Percentiles rank a stretch among this genome's conserved stretches.
phyloP scores from a whole-genome alignment of 2,888 invertebrate genomes.

The Caenorhabditis plicata region DNA sequence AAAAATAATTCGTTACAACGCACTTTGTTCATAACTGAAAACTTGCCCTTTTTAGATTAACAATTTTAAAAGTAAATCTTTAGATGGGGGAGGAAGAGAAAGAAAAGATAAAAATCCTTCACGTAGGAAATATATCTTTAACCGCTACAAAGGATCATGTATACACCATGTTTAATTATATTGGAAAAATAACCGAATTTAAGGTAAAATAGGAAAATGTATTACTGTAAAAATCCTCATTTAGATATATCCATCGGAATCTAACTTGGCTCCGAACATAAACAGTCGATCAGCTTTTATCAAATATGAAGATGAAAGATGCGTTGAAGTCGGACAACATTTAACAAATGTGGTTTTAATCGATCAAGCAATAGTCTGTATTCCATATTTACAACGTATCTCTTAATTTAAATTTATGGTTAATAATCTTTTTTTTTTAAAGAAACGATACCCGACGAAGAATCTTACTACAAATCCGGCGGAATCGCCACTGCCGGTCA shows the following conservation, averaged over 20 bases:
- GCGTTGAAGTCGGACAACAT: slow-evolving; percentile 93
- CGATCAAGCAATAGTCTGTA: slow-evolving; percentile 91
- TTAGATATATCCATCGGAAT: slow-evolving; percentile 62
- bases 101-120: slow-evolving; percentile 50
- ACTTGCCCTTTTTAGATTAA: not conserved
- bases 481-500: slow-evolving; percentile 74
- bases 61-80: not conserved
- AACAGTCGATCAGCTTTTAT: slow-evolving; percentile 83
- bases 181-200: slow-evolving; percentile 62
- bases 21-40: not conserved
- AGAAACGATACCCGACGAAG: slow-evolving; percentile 79
- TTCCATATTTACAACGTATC: slow-evolving; percentile 74
- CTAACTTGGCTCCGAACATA: slow-evolving; percentile 43
- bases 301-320: slow-evolving; percentile 84
- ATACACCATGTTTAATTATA: slow-evolving; percentile 58
- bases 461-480: slow-evolving; percentile 86
- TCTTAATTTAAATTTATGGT: not conserved
- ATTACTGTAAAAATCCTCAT: slow-evolving; percentile 15
- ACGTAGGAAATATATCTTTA: slow-evolving; percentile 63
- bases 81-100: slow-evolving; percentile 38
- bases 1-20: too few relatives aligned
- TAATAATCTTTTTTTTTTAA: slow-evolving; percentile 5
- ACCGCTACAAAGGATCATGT: slow-evolving; percentile 61
- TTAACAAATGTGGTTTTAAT: slow-evolving; percentile 98
- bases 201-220: slow-evolving; percentile 45